Evolutionary conservation across 2,797 vertebrate genomes (phyloP), one percentile per base, ranked within the genome.

Genomic region (Eupleurogrammus muticus): DNA sequence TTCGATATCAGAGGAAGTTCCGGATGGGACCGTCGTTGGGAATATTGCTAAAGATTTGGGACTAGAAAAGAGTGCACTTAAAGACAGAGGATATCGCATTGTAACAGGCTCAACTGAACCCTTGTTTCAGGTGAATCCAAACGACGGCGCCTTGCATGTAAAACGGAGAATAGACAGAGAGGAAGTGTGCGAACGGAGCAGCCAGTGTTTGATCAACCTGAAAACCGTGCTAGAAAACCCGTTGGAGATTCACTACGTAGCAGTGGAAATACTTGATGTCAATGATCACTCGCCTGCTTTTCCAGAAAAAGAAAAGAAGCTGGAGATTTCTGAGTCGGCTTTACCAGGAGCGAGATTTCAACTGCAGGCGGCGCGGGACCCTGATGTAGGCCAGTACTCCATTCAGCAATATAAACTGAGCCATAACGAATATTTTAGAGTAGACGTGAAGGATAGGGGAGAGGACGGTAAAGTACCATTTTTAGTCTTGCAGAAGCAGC

Each of bases 1-100:
- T 84, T 92, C 92, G 0, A 81, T 94, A 23, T 81, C 66, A 0
- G 94, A 95, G 70, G 94, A 95, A 35, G 84, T 91, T 19, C 85
- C 87, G 46, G 90, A 91, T 49, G 93, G 90, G 51, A 90, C 86
- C 8, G 77, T 91, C 10, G 92, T 95, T 55, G 94, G 94, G 17
- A 92, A 94, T 75, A 89, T 95, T 64, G 85, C 92, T 3, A 93
- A 92, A 66, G 94, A 95, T 69, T 73, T 95, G 47, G 93, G 90
- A 0, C 79, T 95, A 5, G 90, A 94, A 62, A 84, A 90, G 49
- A 64, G 46, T 11, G 74, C 87, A 3, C 85, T 95, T 47, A 69
- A 24, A 38, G 79, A 86, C 20, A 87, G 86, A 19, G 74, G 91
- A 20, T 93, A 93, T 68, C 91, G 93, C 67, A 92, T 95, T 38